These are phyloP conservation scores for Centropristis striata DNA, from an alignment of 2,113 vertebrate genomes.

Conservation along the genomic window DNA sequence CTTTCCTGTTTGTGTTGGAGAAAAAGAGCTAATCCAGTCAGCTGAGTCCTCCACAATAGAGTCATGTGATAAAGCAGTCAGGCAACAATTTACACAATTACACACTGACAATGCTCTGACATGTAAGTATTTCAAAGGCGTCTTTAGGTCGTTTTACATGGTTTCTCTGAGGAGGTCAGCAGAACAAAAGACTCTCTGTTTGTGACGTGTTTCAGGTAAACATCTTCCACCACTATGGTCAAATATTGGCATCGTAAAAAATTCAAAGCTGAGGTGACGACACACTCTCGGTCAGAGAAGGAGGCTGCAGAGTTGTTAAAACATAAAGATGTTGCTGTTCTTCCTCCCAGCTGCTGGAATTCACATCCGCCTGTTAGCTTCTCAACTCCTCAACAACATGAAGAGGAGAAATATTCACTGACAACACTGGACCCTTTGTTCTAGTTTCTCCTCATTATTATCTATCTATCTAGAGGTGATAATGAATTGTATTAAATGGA, in stretches of 20 bases:
- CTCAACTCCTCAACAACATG: constrained; percentile 48
- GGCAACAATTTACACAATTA: neutral
- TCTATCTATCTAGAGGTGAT: constrained; percentile 49
- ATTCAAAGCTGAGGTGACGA: constrained; percentile 37
- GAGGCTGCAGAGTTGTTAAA: constrained; percentile 20
- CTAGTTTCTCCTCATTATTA: constrained; percentile 57
- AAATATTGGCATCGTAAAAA: constrained; percentile 40
- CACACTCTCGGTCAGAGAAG: constrained; percentile 2
- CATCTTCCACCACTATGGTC: constrained; percentile 24
- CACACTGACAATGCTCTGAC: neutral
- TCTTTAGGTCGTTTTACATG: constrained; percentile 29
- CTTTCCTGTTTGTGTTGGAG: constrained; percentile 1
- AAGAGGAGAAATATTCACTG: too few species aligned
- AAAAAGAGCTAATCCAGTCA: constrained; percentile 24
- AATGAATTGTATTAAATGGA: constrained; percentile 4
- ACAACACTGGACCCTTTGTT: constrained; percentile 80
- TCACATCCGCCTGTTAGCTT: constrained; percentile 48
- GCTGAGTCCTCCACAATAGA: constrained; percentile 3
- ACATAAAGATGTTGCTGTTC: constrained; percentile 43
- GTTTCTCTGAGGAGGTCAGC: neutral
- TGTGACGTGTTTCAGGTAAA: constrained; percentile 26
- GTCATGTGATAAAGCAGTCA: constrained; percentile 10
- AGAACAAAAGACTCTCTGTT: constrained; percentile 27
- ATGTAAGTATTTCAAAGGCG: neutral
- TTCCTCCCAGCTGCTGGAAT: constrained; percentile 67